Base-by-base conservation (phyloP, 2,113 vertebrate species). In the Enhydra lutris region DNA sequence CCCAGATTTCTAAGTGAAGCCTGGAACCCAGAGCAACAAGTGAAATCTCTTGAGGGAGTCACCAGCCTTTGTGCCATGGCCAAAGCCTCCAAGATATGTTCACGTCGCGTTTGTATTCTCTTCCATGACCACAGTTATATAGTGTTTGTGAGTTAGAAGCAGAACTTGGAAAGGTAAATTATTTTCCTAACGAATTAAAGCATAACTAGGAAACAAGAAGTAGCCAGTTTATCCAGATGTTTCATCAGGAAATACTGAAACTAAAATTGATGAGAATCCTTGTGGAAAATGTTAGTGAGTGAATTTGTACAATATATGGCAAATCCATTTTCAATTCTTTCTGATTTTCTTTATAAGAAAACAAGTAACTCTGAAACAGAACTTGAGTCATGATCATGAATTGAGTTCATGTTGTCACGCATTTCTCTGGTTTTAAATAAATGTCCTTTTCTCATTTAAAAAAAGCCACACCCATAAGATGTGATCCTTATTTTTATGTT, bases 341-440 rank as follows among this genome's bases (percentile, higher is more conserved):
- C 31, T 71, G n/a, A 61, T 96, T 91, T 96, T 36, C 67, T 91
- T 39, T 59, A 10, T 61, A 86, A 61, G 36, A 80, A 89, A 91
- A 88, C 42, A 63, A 86, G 55, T 93, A 86, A 74, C 93, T 93
- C 82, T 92, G 63, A 89, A 92, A 85, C 34, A 96, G 80, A 87
- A 96, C 76, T 65, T 82, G 63, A 93, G 59, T 73, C 4, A 42
- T 67, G 9, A 91, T 91, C 65, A 69, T 82, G n/a, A 69, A 55
- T 95, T 92, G 55, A 79, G 55, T 93, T 98, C 26, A 81, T 84
- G 71, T 76, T 91, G 57, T 91, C 52, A 50, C 69, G 14, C 10
- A 92, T 95, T 92, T 67, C 74, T 87, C 0, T 87, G 61, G 29
- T 83, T 94, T 96, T 95, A 90, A 78, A 78, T 55, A 29, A 69